Evolutionary conservation across 2,888 invertebrate genomes (phyloP), one percentile per base, ranked within the genome.

Genomic region (Dryadula phaetusa): DNA sequence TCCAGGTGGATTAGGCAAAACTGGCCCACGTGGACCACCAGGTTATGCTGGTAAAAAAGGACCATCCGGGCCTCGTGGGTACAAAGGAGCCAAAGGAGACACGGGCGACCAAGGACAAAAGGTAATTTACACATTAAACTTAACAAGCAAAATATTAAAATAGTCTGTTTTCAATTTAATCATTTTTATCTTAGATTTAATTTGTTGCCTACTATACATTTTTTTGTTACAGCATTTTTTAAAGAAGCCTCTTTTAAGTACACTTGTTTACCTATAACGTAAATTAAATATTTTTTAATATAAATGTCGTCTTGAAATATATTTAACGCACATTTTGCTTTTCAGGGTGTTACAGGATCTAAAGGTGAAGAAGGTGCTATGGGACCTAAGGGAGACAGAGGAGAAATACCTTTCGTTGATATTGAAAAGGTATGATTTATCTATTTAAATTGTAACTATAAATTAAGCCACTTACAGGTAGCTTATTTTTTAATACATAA

Each of bases 91-190:
- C 7, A 70, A 66, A 20, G 79, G 79, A 10, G 65, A 70, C 16
- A 61, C 65, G 0, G 96, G 96, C 25, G 83, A 83, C 42, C 80
- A 88, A 14, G 96, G 96, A 20, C 67, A 73, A 0, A 83, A 92
- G 72, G 96, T 69, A 66, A 22, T 22, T n/a, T 32, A 16, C 49
- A 37, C 4, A 32, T 7, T 32, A 5, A 32, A 7, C 32, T 28
- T 28, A 28, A 28, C 28, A 28, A 28, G 6, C n/a, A n/a, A n/a
- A n/a, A n/a, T n/a, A n/a, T n/a, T n/a, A n/a, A n/a, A n/a, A n/a
- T n/a, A n/a, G n/a, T n/a, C n/a, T n/a, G n/a, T n/a, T n/a, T n/a
- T n/a, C n/a, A n/a, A n/a, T n/a, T n/a, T n/a, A n/a, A n/a, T n/a
- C n/a, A n/a, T n/a, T n/a, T n/a, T n/a, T n/a, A n/a, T n/a, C n/a